These are phyloP conservation scores for Mormyrus lacerda DNA, from an alignment of 2,113 vertebrate species.

Conservation along the genomic window DNA sequence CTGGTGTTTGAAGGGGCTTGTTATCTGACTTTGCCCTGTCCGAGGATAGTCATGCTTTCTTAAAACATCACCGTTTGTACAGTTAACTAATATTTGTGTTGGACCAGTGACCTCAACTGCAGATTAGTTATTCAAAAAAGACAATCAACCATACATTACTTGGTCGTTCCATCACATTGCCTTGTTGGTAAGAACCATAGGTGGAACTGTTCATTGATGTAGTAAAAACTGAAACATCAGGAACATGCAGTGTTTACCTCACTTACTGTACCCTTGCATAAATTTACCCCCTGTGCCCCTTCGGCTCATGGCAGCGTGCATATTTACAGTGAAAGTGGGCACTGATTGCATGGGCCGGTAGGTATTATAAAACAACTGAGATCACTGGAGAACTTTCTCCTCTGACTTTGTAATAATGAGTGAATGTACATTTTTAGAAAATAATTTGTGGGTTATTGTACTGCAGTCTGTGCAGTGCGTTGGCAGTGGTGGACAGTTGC, in stretches of 20 bases:
- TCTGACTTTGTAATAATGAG: background rate
- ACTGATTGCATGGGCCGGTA: background rate
- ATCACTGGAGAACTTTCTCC: background rate
- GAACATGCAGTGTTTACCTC: too few species aligned
- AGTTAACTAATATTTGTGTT: background rate
- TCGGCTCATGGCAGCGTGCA: background rate
- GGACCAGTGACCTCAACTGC: background rate
- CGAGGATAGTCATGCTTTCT: background rate
- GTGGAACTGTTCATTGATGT: background rate
- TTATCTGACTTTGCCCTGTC: background rate
- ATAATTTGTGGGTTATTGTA: background rate
- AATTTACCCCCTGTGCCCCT: background rate
- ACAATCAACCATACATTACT: background rate
- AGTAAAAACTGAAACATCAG: background rate
- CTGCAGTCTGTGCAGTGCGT: background rate
- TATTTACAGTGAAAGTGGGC: slow-evolving; percentile 3
- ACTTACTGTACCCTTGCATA: background rate
- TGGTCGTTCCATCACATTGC: background rate
- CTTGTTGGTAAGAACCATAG: background rate
- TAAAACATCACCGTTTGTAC: background rate
- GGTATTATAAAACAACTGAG: background rate
- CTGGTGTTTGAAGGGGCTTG: background rate
- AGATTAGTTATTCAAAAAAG: background rate
- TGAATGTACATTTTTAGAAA: background rate
- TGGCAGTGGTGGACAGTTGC: background rate